Evolutionary conservation across 53 echinoderm and acorn worm genomes (phyloP).

Genomic region (Echinarachnius parma): DNA sequence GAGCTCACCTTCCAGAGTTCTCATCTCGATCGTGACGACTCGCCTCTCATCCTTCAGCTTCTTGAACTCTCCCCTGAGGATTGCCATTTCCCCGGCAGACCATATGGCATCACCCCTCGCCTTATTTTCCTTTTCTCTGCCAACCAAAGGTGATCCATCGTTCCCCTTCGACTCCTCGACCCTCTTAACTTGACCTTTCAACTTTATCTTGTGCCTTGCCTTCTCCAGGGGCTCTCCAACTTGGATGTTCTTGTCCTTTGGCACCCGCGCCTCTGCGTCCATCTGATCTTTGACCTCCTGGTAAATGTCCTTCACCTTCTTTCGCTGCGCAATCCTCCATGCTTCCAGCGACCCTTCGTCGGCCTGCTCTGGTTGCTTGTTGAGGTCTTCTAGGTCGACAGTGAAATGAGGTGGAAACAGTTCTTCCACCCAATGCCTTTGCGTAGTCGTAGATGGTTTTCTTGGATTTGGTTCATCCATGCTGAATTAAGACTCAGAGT

Average conservation of each 20-base stretch:
- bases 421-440: constrained; percentile 79
- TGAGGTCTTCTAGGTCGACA: constrained; percentile 22
- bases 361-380: constrained; percentile 15
- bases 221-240: constrained; percentile 62
- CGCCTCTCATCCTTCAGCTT: constrained; percentile 48
- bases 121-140: not conserved
- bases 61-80: constrained; percentile 53
- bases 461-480: too few relatives aligned
- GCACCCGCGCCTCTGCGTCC: constrained; percentile 20
- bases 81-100: constrained; percentile 56
- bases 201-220: not conserved
- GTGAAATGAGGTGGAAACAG: constrained; percentile 66
- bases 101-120: constrained; percentile 37
- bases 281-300: constrained; percentile 14
- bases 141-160: too few relatives aligned
- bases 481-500: too few relatives aligned
- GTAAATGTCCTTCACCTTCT: constrained; percentile 28
- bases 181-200: constrained; percentile 17
- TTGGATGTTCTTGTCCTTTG: constrained; percentile 56
- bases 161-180: constrained; percentile 6
- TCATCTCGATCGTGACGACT: constrained; percentile 40
- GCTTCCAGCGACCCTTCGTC: constrained; percentile 18
- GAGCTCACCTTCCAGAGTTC: constrained; percentile 27
- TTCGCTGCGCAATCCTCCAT: constrained; percentile 20
- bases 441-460: too few relatives aligned